Evolutionary conservation across 2,888 invertebrate species (phyloP).

Genomic region (Parapristionchus giblindavisi): DNA sequence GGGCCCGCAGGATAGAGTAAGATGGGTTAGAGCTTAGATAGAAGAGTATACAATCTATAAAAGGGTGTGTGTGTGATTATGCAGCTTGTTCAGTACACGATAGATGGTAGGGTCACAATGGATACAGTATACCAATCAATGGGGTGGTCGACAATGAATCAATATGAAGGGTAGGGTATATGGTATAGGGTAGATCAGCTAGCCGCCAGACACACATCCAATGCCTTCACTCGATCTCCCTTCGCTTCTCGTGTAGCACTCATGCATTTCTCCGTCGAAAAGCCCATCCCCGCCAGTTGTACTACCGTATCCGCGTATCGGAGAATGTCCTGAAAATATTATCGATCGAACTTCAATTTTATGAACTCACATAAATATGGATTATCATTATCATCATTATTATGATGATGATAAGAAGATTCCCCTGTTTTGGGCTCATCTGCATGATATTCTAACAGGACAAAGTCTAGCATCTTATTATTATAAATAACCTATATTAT

Average conservation of each 20-base stretch:
- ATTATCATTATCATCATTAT: too few species aligned
- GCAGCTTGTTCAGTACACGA: slow-evolving; percentile 5
- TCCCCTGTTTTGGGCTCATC: too few species aligned
- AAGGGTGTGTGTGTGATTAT: slow-evolving; percentile 1
- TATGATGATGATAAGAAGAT: too few species aligned
- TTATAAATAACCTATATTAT: too few species aligned
- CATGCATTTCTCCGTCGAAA: slow-evolving; percentile 41
- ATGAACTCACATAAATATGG: too few species aligned
- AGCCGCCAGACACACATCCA: slow-evolving; percentile 37
- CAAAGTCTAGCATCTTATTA: too few species aligned
- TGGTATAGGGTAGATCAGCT: slow-evolving; percentile 6
- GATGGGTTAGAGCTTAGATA: slow-evolving; percentile 8
- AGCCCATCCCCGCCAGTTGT: slow-evolving; percentile 51
- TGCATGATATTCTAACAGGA: too few species aligned
- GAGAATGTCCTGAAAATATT: slow-evolving; percentile 46
- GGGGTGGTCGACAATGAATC: too few species aligned
- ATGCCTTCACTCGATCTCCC: slow-evolving; percentile 45
- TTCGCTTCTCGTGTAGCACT: slow-evolving; percentile 40
- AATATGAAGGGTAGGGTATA: neutral
- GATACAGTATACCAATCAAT: slow-evolving; percentile 14
- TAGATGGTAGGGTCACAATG: neutral
- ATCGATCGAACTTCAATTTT: too few species aligned
- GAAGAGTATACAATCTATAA: neutral
- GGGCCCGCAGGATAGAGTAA: neutral
- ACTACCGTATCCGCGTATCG: slow-evolving; percentile 48